These are phyloP conservation scores for Tarsius wallacei DNA, from an alignment of 2,797 vertebrate species.

Conservation along the genomic window DNA sequence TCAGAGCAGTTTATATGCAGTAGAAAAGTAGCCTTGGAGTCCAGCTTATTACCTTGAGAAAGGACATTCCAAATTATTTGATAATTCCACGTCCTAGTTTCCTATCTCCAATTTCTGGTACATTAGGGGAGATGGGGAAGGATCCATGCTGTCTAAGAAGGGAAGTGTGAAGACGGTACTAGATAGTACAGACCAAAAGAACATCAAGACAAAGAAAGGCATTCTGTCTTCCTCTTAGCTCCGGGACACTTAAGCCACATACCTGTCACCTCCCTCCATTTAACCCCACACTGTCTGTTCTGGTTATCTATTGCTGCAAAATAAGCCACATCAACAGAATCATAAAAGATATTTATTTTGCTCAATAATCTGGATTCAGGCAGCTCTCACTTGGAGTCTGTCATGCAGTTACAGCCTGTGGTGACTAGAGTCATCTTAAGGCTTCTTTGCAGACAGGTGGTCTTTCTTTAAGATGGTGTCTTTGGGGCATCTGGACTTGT, in stretches of 20 bases:
- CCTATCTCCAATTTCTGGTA: neutral
- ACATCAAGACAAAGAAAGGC: neutral
- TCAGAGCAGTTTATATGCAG: neutral
- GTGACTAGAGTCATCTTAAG: neutral
- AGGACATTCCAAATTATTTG: neutral
- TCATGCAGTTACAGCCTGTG: neutral
- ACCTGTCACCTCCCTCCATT: neutral
- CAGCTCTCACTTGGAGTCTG: neutral
- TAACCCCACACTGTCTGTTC: neutral
- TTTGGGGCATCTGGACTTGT: neutral
- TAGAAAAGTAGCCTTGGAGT: neutral
- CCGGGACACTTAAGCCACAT: neutral
- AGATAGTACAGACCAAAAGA: neutral
- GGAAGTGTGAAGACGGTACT: neutral
- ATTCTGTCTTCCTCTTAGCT: neutral
- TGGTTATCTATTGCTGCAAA: neutral
- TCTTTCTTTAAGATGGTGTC: neutral
- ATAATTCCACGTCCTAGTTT: neutral
- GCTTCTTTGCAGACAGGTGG: neutral
- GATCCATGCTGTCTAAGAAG: neutral
- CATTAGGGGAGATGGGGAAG: neutral
- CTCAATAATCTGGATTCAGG: neutral
- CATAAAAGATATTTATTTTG: neutral
- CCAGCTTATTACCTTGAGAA: constrained; percentile 44
- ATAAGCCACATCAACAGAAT: neutral